Evolutionary conservation across 2,888 invertebrate genomes (phyloP), one percentile per base, ranked within the genome.

Genomic region (Alentia gelatinosa): DNA sequence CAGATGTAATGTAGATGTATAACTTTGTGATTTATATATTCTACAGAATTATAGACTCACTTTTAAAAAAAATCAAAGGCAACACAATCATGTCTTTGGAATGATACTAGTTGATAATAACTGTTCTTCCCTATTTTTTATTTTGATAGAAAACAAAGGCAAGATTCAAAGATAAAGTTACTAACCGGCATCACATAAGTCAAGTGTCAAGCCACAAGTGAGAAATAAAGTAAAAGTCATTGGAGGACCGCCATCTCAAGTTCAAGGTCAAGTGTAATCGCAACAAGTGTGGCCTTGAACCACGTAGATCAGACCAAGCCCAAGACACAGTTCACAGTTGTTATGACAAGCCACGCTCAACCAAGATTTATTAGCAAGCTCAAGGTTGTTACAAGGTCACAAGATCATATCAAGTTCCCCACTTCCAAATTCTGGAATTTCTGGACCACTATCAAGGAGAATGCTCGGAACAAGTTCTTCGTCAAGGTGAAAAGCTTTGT

Each of bases 71-170:
- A 4, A 9, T 56, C 56, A 56, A 9, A 56, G 12, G n/a, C 56
- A 5, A n/a, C 23, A n/a, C 23, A n/a, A 19, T 56, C 1, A 56
- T 19, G 3, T 56, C 30, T 19, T 63, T 63, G 63, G n/a, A 15
- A 9, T 19, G 12, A 74, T 74, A 30, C 7, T 15, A 74, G 26
- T 19, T 89, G 63, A 33, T 23, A 89, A 63, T 89, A 89, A 89
- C 37, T 23, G 30, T 89, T 89, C 23, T 74, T 89, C 63, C 84
- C 47, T 79, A 19, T 56, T 89, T 91, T 89, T 89, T 91, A 39
- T 89, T 91, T 91, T 91, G 63, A 47, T 89, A 91, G 91, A 91
- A 91, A 89, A 39, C 50, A 89, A 91, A 91, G 91, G 39, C 90
- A 90, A 47, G 86, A 86, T 23, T 68, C 90, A 91, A 83, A 91